These are phyloP conservation scores for Metellina segmentata DNA, from an alignment of 2,888 invertebrate species.

Conservation along the genomic window DNA sequence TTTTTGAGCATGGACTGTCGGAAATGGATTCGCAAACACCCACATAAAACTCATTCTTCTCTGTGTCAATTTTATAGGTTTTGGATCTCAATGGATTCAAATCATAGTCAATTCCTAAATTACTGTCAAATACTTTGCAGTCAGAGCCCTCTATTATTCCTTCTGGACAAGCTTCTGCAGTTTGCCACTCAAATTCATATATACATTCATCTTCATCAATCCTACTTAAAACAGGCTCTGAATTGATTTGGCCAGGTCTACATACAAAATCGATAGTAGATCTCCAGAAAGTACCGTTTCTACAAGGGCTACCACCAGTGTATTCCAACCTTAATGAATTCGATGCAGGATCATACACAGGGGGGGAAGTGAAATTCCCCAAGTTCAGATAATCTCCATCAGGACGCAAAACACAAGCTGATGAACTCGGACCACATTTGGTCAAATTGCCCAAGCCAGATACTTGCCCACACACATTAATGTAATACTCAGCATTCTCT, in stretches of 20 bases:
- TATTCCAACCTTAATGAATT: conserved; percentile 72
- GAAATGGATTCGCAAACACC: conserved; percentile 72
- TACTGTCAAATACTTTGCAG: conserved; percentile 77
- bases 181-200: conserved; percentile 80
- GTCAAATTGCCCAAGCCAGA: conserved; percentile 45
- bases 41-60: conserved; percentile 57
- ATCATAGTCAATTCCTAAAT: conserved; percentile 77
- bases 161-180: conserved; percentile 80
- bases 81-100: conserved; percentile 59
- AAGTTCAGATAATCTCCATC: conserved; percentile 60
- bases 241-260: conserved; percentile 67
- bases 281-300: conserved; percentile 29
- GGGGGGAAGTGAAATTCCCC: conserved; percentile 73
- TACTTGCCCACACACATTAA: conserved; percentile 77
- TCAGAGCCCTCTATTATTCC: conserved; percentile 72
- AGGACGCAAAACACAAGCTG: conserved; percentile 68
- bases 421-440: conserved; percentile 65
- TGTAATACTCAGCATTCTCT: conserved; percentile 50
- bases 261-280: conserved; percentile 75
- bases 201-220: conserved; percentile 78
- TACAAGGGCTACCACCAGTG: conserved; percentile 62
- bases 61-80: conserved; percentile 57
- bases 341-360: conserved; percentile 63
- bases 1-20: conserved; percentile 52
- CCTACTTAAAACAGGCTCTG: conserved; percentile 73